Evolutionary conservation across 2,113 vertebrate species (phyloP).

Genomic region (Cavia aperea): DNA sequence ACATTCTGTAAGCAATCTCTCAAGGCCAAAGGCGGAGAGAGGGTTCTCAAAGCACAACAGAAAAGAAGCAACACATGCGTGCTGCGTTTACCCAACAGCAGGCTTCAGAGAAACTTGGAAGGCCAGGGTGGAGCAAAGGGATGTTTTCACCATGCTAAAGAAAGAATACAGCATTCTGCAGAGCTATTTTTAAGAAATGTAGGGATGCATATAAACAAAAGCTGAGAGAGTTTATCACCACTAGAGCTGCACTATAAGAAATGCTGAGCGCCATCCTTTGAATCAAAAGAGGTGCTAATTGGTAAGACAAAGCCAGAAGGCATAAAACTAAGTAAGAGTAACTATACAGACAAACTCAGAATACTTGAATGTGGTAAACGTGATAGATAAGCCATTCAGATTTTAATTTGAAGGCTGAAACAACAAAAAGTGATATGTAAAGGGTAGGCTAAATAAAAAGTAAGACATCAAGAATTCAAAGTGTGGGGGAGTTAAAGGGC

Average conservation of each 20-base stretch:
- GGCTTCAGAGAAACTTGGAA: neutral
- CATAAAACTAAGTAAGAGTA: neutral
- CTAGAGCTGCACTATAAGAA: neutral
- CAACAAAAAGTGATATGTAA: neutral
- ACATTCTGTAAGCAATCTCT: neutral
- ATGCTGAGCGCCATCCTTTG: neutral
- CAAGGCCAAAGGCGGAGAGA: neutral
- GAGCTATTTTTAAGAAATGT: neutral
- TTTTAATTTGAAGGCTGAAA: neutral
- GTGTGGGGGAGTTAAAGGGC: neutral
- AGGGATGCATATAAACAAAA: neutral
- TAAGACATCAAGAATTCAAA: neutral
- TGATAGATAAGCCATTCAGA: neutral
- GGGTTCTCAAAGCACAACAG: neutral
- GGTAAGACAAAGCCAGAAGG: neutral
- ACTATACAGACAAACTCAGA: neutral
- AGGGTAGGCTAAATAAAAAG: neutral
- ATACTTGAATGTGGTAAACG: neutral
- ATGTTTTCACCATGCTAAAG: neutral
- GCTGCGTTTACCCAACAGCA: neutral
- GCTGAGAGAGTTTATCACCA: neutral
- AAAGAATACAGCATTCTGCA: neutral
- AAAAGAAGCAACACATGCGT: neutral
- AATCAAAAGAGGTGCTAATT: neutral
- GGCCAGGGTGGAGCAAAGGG: neutral